Evolutionary conservation across 1,140 invertebrate genomes (phyloP), one percentile per base, ranked within the genome.

Genomic region (Rhynchophorus ferrugineus): DNA sequence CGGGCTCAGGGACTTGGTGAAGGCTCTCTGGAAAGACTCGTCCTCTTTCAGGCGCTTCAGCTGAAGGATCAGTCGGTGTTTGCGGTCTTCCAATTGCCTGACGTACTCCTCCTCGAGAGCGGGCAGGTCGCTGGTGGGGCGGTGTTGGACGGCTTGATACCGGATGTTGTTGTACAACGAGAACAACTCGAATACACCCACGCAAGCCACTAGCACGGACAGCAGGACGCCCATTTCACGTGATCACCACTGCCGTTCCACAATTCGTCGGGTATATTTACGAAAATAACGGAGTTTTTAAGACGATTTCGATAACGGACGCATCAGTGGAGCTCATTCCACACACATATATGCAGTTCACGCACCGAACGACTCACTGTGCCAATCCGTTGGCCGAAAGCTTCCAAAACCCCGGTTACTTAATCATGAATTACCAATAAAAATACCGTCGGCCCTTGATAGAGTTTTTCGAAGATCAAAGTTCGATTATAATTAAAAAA

Each of bases 201-300:
- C 77, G 61, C 83, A 86, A n/a, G 81, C 75, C 52, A 87, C 75
- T 18, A 87, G 65, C 60, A 84, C 70, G 8, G 84, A 85, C 38
- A 87, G 69, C 49, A 87, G 64, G 14, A 85, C 67, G 59, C 82
- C 83, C 83, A 84, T 84, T 41, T 57, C 33, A 24, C 36, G 36
- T 29, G 14, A 16, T 48, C 43, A 14, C 18, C 39, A 7, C 14
- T 11, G 9, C 29, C 19, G 20, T 16, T n/a, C n/a, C 19, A 14
- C 13, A 14, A n/a, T 18, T 38, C 38, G 22, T 18, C 35, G 24
- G 17, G 22, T 20, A 48, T 37, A 36, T 20, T 18, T 48, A 36
- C 45, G 46, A 21, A 41, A 17, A 39, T 38, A 44, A 43, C 59
- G 47, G 33, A 39, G 39, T 49, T 35, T 55, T 51, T 36, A 29